A percentile compares a stretch with the other conserved stretches of the same genome.
Evolutionary conservation across 92 coral and sea anemone genomes (phyloP).

Genomic region (Ricordea florida): DNA sequence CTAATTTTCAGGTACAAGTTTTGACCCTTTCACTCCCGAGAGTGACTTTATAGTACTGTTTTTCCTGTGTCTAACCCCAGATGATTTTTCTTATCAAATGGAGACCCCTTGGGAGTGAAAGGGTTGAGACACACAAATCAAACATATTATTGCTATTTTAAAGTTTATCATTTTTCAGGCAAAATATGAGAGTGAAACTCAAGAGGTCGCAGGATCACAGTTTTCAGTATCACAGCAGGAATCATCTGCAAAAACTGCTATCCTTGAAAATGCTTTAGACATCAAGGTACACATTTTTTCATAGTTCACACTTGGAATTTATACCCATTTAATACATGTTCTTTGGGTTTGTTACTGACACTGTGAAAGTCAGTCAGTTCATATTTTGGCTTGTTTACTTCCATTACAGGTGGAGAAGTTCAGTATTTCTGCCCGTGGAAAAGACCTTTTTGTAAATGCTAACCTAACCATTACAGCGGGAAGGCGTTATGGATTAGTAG

Average conservation of each 20-base stretch:
- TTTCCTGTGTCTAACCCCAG: too few relatives aligned
- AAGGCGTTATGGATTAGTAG: conserved; percentile 95
- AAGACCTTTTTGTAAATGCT: conserved; percentile 95
- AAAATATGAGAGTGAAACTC: conserved; percentile 84
- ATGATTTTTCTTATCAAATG: too few relatives aligned
- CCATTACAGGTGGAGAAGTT: conserved; percentile 88
- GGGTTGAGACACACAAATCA: too few relatives aligned
- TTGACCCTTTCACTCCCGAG: too few relatives aligned
- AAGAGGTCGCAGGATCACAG: conserved; percentile 91
- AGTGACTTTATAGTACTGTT: too few relatives aligned
- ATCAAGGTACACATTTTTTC: conserved; percentile 95
- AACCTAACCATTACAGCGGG: conserved; percentile 90
- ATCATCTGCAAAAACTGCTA: conserved; percentile 75
- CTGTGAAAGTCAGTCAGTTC: neutral
- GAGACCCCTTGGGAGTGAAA: too few relatives aligned
- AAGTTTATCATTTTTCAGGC: conserved; percentile 49
- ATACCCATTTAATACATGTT: too few relatives aligned
- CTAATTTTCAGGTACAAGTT: too few relatives aligned
- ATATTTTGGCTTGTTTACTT: neutral
- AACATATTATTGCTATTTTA: neutral
- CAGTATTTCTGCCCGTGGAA: conserved; percentile 97
- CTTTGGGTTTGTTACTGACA: too few relatives aligned
- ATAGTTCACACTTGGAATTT: too few relatives aligned
- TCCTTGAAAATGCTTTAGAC: conserved; percentile 89
- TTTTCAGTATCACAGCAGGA: conserved; percentile 98